Conservation (phyloP, 1,140 invertebrate species). For the Drosophila guanche region DNA sequence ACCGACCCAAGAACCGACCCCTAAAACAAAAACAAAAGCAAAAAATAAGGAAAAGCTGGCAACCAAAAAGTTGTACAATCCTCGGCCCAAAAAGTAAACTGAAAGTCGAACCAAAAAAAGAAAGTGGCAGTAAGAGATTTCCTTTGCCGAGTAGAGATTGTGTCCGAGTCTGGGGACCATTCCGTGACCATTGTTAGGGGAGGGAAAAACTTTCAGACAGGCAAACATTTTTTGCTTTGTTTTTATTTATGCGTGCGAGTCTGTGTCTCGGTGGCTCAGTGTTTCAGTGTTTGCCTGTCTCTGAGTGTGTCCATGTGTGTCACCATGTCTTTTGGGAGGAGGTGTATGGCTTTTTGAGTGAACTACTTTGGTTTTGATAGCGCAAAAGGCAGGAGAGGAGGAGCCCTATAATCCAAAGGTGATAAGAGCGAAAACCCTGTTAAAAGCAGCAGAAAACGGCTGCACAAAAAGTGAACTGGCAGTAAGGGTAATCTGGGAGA, state of each 20-base stretch:
- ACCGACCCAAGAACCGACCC: too few species aligned
- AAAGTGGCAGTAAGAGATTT: constrained; percentile 29
- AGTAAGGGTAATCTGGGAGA: too few species aligned
- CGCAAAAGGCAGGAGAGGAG: constrained; percentile 9
- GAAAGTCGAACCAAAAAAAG: constrained; percentile 42
- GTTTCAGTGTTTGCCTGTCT: neutral
- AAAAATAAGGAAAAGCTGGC: constrained; percentile 29
- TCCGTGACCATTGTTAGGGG: constrained; percentile 43
- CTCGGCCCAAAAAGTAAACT: constrained; percentile 39
- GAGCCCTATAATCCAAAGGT: constrained; percentile 5
- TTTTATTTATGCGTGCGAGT: constrained; percentile 4
- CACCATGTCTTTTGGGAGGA: constrained; percentile 22
- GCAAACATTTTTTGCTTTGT: constrained; percentile 23
- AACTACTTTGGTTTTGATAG: constrained; percentile 67
- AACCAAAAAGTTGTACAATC: constrained; percentile 50
- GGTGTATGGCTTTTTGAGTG: constrained; percentile 71
- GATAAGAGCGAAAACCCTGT: constrained; percentile 7
- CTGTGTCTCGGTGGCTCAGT: neutral
- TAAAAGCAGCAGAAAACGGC: neutral
- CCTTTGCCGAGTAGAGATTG: constrained; percentile 9
- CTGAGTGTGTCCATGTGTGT: constrained; percentile 8
- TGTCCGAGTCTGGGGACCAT: constrained; percentile 28
- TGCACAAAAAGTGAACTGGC: neutral
- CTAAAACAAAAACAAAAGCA: constrained; percentile 34
- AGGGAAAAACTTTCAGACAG: constrained; percentile 39